phyloP scores from a whole-genome alignment of 2,113 vertebrate genomes.

The Cheirogaleus medius region DNA sequence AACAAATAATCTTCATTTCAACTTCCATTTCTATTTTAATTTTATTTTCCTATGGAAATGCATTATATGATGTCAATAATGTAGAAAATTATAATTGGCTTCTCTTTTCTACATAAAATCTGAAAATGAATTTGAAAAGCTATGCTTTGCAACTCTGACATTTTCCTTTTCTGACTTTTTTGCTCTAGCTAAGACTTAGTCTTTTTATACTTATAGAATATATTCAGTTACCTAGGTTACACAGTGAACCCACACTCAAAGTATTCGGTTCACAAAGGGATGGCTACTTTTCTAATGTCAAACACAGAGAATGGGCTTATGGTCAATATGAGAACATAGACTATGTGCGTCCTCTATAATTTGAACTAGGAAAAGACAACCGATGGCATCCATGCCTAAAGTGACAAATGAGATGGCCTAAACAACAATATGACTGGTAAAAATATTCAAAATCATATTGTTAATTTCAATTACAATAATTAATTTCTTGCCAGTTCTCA shows the following conservation, averaged over 20 bases:
- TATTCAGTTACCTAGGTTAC: background rate
- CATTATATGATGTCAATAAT: background rate
- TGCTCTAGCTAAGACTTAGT: background rate
- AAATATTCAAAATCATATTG: background rate
- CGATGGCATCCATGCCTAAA: background rate
- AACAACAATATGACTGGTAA: background rate
- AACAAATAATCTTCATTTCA: background rate
- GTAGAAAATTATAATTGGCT: background rate
- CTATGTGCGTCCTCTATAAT: background rate
- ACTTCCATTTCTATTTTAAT: background rate
- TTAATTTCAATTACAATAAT: background rate
- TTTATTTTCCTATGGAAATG: background rate
- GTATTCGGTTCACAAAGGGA: background rate
- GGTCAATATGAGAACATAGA: background rate
- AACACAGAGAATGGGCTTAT: background rate
- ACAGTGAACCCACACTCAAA: background rate
- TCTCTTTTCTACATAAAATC: background rate
- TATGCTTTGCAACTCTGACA: background rate
- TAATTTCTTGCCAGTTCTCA: background rate
- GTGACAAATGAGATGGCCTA: background rate
- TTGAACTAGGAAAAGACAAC: background rate
- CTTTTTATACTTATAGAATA: background rate
- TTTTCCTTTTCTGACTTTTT: background rate
- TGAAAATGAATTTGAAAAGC: constrained; percentile 21
- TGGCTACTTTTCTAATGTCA: background rate